Evolutionary conservation across 2,113 vertebrate genomes (phyloP), one percentile per base, ranked within the genome.

Genomic region (Glaucidium brasilianum): DNA sequence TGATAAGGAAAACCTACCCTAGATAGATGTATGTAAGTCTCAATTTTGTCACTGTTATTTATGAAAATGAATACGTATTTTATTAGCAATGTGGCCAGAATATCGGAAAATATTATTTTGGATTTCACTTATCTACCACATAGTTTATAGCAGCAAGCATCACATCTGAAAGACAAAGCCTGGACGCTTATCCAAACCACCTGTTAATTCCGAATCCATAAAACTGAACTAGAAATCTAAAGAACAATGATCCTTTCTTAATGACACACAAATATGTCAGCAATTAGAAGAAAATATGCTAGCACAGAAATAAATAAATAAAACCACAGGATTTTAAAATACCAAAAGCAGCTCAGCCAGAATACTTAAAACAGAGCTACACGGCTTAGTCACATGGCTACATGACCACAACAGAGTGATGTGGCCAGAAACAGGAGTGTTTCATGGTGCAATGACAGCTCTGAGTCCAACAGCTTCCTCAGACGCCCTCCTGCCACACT

Each of bases 61-160:
- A 83, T 27, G 15, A 68, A 87, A 55, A 58, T 6, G 3, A 34
- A 15, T 39, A n/a, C 5, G 15, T 29, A 37, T 43, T 52, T 68
- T 52, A 77, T 26, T 53, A 50, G 25, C 15, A 50, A 59, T 6
- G 2, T 23, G 10, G 11, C 10, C n/a, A 69, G 76, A 84, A 69
- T 11, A 86, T 2, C 30, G 62, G 37, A 60, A 90, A 83, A 32
- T 7, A 12, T 4, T 32, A 11, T 20, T 89, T 34, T 73, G 23
- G 6, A 20, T 35, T 58, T 37, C 26, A n/a, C 9, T 75, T 15
- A 13, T 37, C 53, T 39, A 35, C 11, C 10, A 6, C 7, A 59
- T 4, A 29, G 23, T 6, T 10, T 6, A 12, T 1, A 79, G 62
- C 26, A 90, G 39, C n/a, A 8, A 72, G 32, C 0, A 0, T 12